Evolutionary conservation across 2,113 vertebrate genomes (phyloP).

Genomic region (Choloepus hoffmanni): DNA sequence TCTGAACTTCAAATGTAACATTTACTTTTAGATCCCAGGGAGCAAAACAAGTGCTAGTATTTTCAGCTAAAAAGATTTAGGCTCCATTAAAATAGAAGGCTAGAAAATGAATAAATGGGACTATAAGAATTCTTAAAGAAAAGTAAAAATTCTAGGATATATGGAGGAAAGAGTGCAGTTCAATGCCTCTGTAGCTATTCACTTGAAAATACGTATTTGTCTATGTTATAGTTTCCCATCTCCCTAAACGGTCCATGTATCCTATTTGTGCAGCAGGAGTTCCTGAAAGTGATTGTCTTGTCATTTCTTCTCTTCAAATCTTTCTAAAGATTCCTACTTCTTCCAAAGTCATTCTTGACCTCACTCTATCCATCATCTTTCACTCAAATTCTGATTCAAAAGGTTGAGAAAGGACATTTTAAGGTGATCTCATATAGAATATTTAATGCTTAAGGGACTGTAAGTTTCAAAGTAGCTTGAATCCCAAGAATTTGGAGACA

Average conservation of each 20-base stretch:
- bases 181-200: not conserved
- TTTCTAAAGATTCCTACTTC: not conserved
- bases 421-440: not conserved
- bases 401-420: not conserved
- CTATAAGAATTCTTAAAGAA: not conserved
- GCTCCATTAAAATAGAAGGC: not conserved
- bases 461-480: not conserved
- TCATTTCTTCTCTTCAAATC: not conserved
- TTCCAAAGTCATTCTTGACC: not conserved
- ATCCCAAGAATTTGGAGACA: conserved; percentile 41
- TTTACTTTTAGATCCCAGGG: not conserved
- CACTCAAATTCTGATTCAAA: conserved; percentile 19
- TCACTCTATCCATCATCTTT: not conserved
- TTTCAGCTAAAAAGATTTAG: conserved; percentile 53
- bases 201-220: not conserved
- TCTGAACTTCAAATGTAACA: conserved; percentile 54
- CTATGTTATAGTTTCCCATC: not conserved
- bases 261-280: not conserved
- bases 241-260: not conserved
- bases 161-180: not conserved
- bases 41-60: not conserved
- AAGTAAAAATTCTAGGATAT: conserved; percentile 7
- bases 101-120: conserved; percentile 28
- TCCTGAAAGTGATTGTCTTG: not conserved
- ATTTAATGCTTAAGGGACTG: not conserved